These are phyloP conservation scores for Echinarachnius parma DNA, from an alignment of 53 echinoderm and acorn worm species.

Conservation along the genomic window DNA sequence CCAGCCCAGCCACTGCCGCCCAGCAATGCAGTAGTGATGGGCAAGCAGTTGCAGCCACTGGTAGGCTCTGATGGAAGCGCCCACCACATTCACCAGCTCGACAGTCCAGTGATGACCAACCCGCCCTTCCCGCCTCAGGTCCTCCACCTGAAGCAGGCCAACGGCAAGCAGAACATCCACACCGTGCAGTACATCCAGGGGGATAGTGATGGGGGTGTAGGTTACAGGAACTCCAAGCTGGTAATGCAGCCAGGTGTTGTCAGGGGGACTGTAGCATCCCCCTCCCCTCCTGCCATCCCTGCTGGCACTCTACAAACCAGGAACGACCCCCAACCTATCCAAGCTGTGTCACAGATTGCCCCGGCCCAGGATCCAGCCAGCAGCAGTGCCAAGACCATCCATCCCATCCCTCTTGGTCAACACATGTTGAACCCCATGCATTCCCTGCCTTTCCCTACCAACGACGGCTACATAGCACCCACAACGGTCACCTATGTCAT, in stretches of 20 bases:
- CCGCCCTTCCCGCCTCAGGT: slow-evolving; percentile 17
- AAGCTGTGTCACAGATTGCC: neutral
- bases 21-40: slow-evolving; percentile 9
- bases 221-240: slow-evolving; percentile 26
- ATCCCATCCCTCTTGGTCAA: slow-evolving; percentile 11
- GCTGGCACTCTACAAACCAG: slow-evolving; percentile 34
- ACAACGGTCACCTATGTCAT: slow-evolving; percentile 75
- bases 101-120: slow-evolving; percentile 17
- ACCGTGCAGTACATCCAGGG: slow-evolving; percentile 41
- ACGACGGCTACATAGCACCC: slow-evolving; percentile 46
- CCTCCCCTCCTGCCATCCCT: slow-evolving; percentile 35
- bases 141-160: slow-evolving; percentile 32
- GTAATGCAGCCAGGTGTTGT: slow-evolving; percentile 19
- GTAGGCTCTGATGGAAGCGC: slow-evolving; percentile 27
- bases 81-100: slow-evolving; percentile 18
- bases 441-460: slow-evolving; percentile 19
- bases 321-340: slow-evolving; percentile 3
- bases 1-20: neutral
- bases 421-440: slow-evolving; percentile 34
- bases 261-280: slow-evolving; percentile 17
- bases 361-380: neutral
- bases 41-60: slow-evolving; percentile 29
- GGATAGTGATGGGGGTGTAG: slow-evolving; percentile 21
- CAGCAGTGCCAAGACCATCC: slow-evolving; percentile 28
- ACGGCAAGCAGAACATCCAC: slow-evolving; percentile 31